phyloP scores from a whole-genome alignment of 2,888 invertebrate species.

The Oscheius myriophilus region DNA sequence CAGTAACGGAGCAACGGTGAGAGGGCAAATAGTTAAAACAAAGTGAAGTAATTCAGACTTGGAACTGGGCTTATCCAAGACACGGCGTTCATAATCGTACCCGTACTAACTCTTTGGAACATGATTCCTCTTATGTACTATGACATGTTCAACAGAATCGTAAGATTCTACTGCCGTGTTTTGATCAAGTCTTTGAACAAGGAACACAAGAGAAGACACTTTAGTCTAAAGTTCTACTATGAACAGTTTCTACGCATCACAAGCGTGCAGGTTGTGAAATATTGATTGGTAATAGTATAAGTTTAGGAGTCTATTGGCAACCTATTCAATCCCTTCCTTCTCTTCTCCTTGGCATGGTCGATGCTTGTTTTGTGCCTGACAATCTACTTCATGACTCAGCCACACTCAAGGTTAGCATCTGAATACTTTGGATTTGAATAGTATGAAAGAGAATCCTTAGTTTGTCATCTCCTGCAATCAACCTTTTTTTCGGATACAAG shows the following conservation, averaged over 20 bases:
- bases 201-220: conserved; percentile 60
- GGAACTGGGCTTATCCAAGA: conserved; percentile 39
- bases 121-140: conserved; percentile 65
- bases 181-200: conserved; percentile 61
- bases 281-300: neutral
- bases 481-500: too few species aligned
- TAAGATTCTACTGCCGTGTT: conserved; percentile 52
- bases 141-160: conserved; percentile 56
- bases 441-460: too few species aligned
- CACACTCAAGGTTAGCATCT: conserved; percentile 44
- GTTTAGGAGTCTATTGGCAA: conserved; percentile 62
- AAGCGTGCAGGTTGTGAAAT: conserved; percentile 50
- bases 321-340: conserved; percentile 64
- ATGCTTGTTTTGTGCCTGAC: conserved; percentile 62
- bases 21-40: neutral
- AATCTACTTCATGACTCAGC: conserved; percentile 66
- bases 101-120: conserved; percentile 65
- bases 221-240: conserved; percentile 65
- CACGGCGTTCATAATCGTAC: conserved; percentile 57
- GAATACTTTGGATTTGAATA: neutral
- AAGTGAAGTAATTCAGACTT: conserved; percentile 14
- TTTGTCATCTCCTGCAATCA: too few species aligned
- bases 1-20: conserved; percentile 41
- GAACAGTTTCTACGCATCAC: conserved; percentile 67
- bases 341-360: conserved; percentile 66